These are phyloP conservation scores for Dasypogon diadema DNA, from an alignment of 2,888 invertebrate genomes.

Conservation along the genomic window DNA sequence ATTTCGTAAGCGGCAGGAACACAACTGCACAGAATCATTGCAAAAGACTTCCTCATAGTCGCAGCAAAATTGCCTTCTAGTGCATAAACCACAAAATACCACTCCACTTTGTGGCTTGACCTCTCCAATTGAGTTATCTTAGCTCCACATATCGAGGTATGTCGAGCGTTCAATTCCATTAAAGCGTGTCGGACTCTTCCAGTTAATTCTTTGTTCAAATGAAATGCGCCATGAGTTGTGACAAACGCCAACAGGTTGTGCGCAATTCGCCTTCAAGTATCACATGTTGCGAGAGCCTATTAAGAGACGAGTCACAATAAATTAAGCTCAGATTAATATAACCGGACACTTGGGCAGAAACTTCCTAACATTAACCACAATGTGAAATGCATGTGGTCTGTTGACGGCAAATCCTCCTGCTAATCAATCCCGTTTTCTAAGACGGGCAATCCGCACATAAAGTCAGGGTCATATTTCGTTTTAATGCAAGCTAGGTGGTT, in stretches of 20 bases:
- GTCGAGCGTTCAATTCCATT: constrained; percentile 4
- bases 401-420: constrained; percentile 31
- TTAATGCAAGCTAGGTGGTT: not conserved
- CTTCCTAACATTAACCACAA: constrained; percentile 47
- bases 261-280: constrained; percentile 36
- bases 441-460: constrained; percentile 17
- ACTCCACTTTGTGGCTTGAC: constrained; percentile 38
- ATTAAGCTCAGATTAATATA: constrained; percentile 51
- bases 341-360: not conserved
- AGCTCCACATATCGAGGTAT: constrained; percentile 25
- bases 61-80: constrained; percentile 7
- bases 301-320: constrained; percentile 50
- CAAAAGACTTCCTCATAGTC: constrained; percentile 5
- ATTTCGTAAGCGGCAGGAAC: no score
- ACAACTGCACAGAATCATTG: not conserved
- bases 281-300: constrained; percentile 29
- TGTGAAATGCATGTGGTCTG: not conserved
- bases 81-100: constrained; percentile 20
- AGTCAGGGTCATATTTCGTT: constrained; percentile 31
- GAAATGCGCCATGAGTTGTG: constrained; percentile 13
- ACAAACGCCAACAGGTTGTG: constrained; percentile 32
- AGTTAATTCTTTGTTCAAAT: constrained; percentile 3
- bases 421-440: not conserved
- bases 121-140: constrained; percentile 37
- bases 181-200: constrained; percentile 29